Evolutionary conservation across 23 tunicate genomes (phyloP).

Genomic region (Diplosoma virens): DNA sequence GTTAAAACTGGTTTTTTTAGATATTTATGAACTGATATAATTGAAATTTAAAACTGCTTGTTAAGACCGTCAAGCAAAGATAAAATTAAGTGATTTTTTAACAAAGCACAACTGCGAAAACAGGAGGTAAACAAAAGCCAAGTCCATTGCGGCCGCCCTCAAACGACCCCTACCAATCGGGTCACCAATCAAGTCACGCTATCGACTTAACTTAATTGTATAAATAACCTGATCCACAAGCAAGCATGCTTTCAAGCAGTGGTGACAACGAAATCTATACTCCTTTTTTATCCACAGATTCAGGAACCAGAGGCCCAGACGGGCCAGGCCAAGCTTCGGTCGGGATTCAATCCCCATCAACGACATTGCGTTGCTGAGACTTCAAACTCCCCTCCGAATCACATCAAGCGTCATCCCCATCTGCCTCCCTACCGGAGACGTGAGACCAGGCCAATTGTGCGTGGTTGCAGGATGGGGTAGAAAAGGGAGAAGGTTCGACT

Average conservation of each 20-base stretch:
- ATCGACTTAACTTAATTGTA: no score
- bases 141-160: no score
- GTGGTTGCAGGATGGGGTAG: slow-evolving; percentile 85
- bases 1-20: no score
- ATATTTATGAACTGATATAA: no score
- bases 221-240: neutral
- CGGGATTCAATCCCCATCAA: slow-evolving; percentile 31
- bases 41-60: no score
- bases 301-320: neutral
- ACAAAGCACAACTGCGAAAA: no score
- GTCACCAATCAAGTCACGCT: no score
- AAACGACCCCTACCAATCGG: no score
- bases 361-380: slow-evolving; percentile 59
- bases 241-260: neutral
- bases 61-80: no score
- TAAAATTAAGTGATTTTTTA: no score
- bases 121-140: no score
- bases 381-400: slow-evolving; percentile 13
- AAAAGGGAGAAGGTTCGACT: neutral
- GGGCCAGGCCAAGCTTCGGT: slow-evolving; percentile 18
- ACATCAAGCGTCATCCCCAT: slow-evolving; percentile 30
- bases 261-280: no score
- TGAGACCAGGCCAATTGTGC: slow-evolving; percentile 46
- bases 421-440: slow-evolving; percentile 56
- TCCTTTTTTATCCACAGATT: neutral